Base-by-base conservation (phyloP, 92 coral and sea anemone genomes). In the Desmophyllum pertusum region DNA sequence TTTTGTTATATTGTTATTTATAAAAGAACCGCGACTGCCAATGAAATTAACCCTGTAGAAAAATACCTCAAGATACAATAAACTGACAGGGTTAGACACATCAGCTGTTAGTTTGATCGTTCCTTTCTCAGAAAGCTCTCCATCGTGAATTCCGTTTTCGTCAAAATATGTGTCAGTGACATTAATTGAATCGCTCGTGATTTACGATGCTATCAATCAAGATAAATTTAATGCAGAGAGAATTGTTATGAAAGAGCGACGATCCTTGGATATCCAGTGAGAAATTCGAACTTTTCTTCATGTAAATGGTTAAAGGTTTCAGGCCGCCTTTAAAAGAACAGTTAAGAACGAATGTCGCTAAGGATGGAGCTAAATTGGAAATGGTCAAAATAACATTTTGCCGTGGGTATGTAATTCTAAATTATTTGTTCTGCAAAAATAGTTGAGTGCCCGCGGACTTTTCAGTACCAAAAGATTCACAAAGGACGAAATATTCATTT, bases 131-230 rank as follows among this genome's bases (percentile, higher is more conserved):
- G 59, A 14, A 1, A 1, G 66, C 21, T 41, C 17, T 52, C 46
- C 30, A n/a, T 39, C 10, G 25, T 76, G 21, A 62, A 21, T 2
- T 17, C 83, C 73, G 31, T 78, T 78, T 62, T 64, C 35, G 15
- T 33, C 17, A 15, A 78, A 64, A 1, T 29, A 1, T 4, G 61
- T 35, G 17, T 78, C 42, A 0, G 11, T 55, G 62, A 63, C 21
- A 18, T 39, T 78, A 29, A 78, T 19, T 62, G n/a, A 78, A 78
- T 14, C 72, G 57, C 15, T 64, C n/a, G 19, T 64, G 25, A n/a
- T 10, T 13, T 62, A 2, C 3, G n/a, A 6, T 8, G 14, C 3
- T 19, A n/a, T 53, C 46, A 14, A 52, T 4, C 15, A 76, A 40
- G 18, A 42, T 6, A 29, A 76, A 30, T 4, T 78, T 15, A 19